Evolutionary conservation across 2,888 invertebrate genomes (phyloP), one percentile per base, ranked within the genome.

Genomic region (Litoditis marina): DNA sequence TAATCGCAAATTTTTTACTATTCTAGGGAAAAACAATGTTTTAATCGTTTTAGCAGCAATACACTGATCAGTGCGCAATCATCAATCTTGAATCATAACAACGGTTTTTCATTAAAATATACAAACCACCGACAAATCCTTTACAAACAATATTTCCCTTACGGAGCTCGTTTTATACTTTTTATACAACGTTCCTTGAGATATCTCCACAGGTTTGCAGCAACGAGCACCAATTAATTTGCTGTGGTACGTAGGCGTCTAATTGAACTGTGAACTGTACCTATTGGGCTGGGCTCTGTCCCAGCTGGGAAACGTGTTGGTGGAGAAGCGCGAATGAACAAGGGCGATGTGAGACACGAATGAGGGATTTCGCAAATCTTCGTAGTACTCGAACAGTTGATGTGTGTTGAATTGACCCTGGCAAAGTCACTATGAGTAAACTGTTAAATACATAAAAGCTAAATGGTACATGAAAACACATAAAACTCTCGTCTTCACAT

Each of bases 301-400:
- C 98, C 98, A 98, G 83, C 92, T 94, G 19, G 98, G 98, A 84
- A 98, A 98, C 30, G 98, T 98, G 85, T 98, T 98, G 71, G 98
- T 98, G 16, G 96, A 96, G 87, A 98, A 98, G 73, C 98, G 88
- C 44, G 95, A 95, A 85, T 98, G 98, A 7, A 98, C 94, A 83
- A 98, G 85, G 46, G 96, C 93, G 84, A 98, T 85, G 85, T 96
- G 94, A 2, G 94, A 93, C 79, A 92, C 91, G 86, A 91, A 98
- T 28, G 85, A 84, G 2, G 85, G 84, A 75, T 83, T 74, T n/a
- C 68, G 69, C 57, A 90, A 84, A 82, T 90, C 90, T 60, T 84
- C 82, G 81, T 88, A 90, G 82, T 89, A 90, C 22, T 88, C 87
- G 91, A 91, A 92, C 83, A 94, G 85, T 85, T 98, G 98, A 83